Base-by-base conservation (phyloP, 1,140 invertebrate genomes). In the Drosophila malerkotliana region DNA sequence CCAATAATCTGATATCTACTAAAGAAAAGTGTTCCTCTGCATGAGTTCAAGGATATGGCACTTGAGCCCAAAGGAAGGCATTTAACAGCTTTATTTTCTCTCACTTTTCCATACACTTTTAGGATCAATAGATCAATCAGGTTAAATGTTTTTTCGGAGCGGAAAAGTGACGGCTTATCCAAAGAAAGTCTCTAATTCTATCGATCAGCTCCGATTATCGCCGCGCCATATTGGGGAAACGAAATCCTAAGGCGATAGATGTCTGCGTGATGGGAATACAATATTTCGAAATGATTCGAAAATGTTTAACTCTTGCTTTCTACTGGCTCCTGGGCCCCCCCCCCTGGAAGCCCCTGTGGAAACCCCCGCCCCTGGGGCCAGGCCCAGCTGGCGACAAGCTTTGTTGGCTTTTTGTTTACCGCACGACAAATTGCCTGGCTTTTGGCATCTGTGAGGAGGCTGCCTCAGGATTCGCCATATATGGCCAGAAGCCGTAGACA, bases 381-480 rank as follows among this genome's bases (percentile, higher is more conserved):
- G 60, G 47, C 61, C 62, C 79, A 74, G 69, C 49, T 57, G 63
- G 67, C 76, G 67, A 64, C 74, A 63, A 68, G 58, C 69, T 76
- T 75, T 83, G 56, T 63, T 72, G 69, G 51, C 67, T 63, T 73
- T 77, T 72, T 82, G 79, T 87, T 78, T 87, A 88, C 74, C 72
- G 79, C 78, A 83, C 75, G 82, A 88, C 82, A 87, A 87, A 87
- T 87, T 87, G 82, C 83, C 72, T 66, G 72, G 82, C 82, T 87
- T 88, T 87, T 83, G 82, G 79, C 82, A 88, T 82, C 82, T 79
- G 71, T 47, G 34, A 73, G 52, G 49, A 37, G 15, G 41, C 51
- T 24, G 71, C 61, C 67, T 74, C 80, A 85, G 83, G 62, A 66
- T 52, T 54, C 59, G 41, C 83, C 82, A 79, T 87, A 87, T 87